These are phyloP conservation scores for Abscondita cerata DNA, from an alignment of 2,888 invertebrate species.

Conservation along the genomic window DNA sequence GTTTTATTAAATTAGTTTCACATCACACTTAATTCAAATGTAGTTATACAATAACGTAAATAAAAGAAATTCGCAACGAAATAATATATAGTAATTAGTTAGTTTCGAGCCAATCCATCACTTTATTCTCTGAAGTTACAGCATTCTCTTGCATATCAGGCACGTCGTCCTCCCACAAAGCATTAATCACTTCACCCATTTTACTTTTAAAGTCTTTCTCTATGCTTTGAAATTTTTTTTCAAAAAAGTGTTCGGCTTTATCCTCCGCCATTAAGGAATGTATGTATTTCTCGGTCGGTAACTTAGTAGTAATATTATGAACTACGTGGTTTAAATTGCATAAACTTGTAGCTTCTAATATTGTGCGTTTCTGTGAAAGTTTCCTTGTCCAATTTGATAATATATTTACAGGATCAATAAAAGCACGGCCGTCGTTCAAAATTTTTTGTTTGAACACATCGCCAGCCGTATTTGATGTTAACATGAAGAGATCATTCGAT, in stretches of 20 bases:
- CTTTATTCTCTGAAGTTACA: constrained; percentile 12
- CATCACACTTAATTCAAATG: too few species aligned
- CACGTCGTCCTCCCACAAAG: constrained; percentile 18
- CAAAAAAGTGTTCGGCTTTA: neutral
- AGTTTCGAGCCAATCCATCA: constrained; percentile 18
- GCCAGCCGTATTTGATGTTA: constrained; percentile 21
- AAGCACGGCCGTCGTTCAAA: neutral
- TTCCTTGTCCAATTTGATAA: constrained; percentile 13
- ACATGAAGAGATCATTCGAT: constrained; percentile 13
- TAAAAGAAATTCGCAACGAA: too few species aligned
- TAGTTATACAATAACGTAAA: too few species aligned
- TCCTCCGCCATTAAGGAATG: constrained; percentile 10
- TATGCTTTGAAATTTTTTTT: neutral
- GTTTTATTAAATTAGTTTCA: too few species aligned
- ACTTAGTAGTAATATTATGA: constrained; percentile 8
- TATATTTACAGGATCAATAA: neutral
- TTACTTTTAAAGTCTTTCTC: constrained; percentile 3
- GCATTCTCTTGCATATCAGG: neutral
- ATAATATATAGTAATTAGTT: too few species aligned
- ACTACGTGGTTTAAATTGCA: constrained; percentile 15
- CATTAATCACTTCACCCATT: constrained; percentile 19
- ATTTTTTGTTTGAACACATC: constrained; percentile 26
- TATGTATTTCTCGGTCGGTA: constrained; percentile 13
- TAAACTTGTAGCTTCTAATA: constrained; percentile 14
- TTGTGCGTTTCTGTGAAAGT: neutral